Conservation (phyloP, 2,113 vertebrate species). For the Notothenia coriiceps region DNA sequence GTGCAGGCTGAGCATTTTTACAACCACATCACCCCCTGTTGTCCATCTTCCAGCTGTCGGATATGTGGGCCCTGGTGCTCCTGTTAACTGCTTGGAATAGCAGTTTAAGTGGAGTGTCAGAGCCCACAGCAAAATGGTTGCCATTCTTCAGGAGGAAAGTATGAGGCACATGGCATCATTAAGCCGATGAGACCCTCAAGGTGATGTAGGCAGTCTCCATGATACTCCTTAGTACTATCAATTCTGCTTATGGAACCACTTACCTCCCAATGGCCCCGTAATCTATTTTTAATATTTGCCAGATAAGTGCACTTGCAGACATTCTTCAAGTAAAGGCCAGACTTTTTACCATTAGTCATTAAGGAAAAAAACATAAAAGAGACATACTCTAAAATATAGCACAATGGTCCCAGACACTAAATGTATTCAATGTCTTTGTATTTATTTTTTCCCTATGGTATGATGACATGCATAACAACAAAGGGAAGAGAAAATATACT, state of each 20-base stretch:
- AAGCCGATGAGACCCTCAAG: constrained; percentile 77
- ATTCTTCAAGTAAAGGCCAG: constrained; percentile 62
- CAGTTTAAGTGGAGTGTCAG: constrained; percentile 77
- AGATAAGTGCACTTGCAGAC: constrained; percentile 77
- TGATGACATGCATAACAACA: neutral
- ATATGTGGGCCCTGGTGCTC: constrained; percentile 40
- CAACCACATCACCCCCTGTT: constrained; percentile 21
- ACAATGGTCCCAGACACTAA: constrained; percentile 5
- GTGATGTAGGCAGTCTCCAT: constrained; percentile 74
- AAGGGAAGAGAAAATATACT: neutral
- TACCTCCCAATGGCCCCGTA: constrained; percentile 75
- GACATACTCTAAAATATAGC: neutral
- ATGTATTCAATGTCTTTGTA: constrained; percentile 6
- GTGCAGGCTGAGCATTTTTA: constrained; percentile 40
- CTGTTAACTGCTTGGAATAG: constrained; percentile 75
- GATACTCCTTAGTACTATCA: constrained; percentile 75
- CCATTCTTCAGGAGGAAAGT: constrained; percentile 76
- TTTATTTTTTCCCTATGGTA: constrained; percentile 1
- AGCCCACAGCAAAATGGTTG: constrained; percentile 70
- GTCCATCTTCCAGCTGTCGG: constrained; percentile 68
- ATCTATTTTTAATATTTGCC: constrained; percentile 85
- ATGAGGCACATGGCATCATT: constrained; percentile 77
- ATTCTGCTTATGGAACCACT: constrained; percentile 81
- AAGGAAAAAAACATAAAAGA: constrained; percentile 16
- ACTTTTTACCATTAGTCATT: constrained; percentile 51